Conservation (phyloP, 1,140 invertebrate genomes). For the Pachyrhynchus sulphureomaculatus region DNA sequence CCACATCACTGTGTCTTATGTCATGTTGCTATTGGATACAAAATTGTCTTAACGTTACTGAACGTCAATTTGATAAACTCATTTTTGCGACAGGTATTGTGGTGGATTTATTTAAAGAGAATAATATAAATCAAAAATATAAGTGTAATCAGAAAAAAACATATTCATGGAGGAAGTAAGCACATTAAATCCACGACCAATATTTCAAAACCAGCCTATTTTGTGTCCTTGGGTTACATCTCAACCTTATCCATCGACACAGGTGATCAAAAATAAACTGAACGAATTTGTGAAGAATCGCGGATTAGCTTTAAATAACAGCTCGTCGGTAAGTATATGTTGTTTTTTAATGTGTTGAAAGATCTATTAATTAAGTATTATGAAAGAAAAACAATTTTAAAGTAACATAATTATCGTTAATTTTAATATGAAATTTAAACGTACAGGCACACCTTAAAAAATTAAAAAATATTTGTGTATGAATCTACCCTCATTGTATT, state of each 20-base stretch:
- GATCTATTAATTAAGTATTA: neutral
- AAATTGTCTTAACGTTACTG: no score
- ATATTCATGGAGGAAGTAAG: neutral
- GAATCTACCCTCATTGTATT: no score
- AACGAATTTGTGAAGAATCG: constrained; percentile 14
- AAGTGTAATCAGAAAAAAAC: neutral
- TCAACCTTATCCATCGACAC: constrained; percentile 37
- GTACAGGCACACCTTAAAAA: no score
- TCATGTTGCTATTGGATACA: no score
- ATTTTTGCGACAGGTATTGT: no score
- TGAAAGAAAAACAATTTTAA: neutral
- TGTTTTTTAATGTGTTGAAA: constrained; percentile 1
- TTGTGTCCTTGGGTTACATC: constrained; percentile 37
- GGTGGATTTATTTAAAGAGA: no score
- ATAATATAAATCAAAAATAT: no score
- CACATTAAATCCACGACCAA: neutral
- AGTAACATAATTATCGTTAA: neutral
- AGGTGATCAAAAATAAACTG: constrained; percentile 34
- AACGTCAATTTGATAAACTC: no score
- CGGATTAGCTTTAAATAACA: constrained; percentile 6
- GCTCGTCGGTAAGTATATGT: constrained; percentile 13
- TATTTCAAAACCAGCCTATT: constrained; percentile 35
- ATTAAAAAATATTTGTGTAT: no score
- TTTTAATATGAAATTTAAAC: no score
- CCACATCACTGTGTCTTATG: no score